Base-by-base conservation (phyloP, 2,888 invertebrate species). In the Lingula anatina region DNA sequence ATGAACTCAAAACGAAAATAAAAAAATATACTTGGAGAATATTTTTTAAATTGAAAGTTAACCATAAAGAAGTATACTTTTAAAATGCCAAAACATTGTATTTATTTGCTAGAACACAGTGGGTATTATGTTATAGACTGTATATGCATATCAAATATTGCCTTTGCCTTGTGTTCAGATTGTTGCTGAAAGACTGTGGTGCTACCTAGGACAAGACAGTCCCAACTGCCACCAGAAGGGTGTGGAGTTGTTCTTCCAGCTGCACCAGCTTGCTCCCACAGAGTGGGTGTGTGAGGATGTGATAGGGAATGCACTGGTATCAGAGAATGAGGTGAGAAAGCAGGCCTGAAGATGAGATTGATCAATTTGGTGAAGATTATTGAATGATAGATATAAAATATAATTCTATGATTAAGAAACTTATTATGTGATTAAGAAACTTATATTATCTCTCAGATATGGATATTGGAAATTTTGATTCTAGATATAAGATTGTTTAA, bases 161-260 rank as follows among this genome's bases (percentile, higher is more conserved):
- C n/a, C n/a, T n/a, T n/a, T n/a, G n/a, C n/a, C 31, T 31, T 31
- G 31, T 31, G 61, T 60, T 37, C 63, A 85, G 83, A 79, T 83
- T 47, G 80, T 87, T 60, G 84, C 85, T 25, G 81, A 83, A 56
- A 84, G 85, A 49, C 72, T 89, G 46, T 89, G 89, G 89, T 81
- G 83, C 57, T 83, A 86, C 64, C 73, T 89, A 31, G 85, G 83
- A 2, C 78, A 80, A 47, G 71, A 81, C 45, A 79, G 77, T 12
- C 80, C 83, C 36, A 79, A 81, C 48, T 81, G 81, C 55, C 84
- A 84, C 62, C 78, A 84, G 62, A 75, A 80, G 43, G 83, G 84
- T 56, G 85, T 87, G 5, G 85, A 86, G 39, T 74, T 91, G 20
- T 78, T 91, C 2, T 85, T 88, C 67, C 86, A 87, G 66, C 80